These are phyloP conservation scores for Atherix ibis DNA, from an alignment of 2,888 invertebrate species.

Conservation along the genomic window DNA sequence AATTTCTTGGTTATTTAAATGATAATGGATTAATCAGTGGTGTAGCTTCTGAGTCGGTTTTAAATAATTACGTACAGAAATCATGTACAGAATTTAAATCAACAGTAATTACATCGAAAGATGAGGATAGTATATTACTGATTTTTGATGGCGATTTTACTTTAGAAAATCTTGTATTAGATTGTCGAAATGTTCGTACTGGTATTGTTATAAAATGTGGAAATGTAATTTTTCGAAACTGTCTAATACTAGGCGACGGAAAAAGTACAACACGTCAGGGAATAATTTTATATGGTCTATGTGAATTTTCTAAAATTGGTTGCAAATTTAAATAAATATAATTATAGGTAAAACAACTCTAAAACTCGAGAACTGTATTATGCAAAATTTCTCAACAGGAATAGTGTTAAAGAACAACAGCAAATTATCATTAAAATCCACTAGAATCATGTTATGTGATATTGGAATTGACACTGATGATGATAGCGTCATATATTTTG, in stretches of 20 bases:
- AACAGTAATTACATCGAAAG: constrained; percentile 27
- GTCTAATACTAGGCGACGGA: constrained; percentile 35
- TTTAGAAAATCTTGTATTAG: constrained; percentile 38
- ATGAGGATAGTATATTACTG: constrained; percentile 37
- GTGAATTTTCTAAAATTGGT: too few species aligned
- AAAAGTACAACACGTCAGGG: constrained; percentile 38
- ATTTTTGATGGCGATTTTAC: constrained; percentile 36
- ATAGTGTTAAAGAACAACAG: constrained; percentile 33
- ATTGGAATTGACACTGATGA: constrained; percentile 20
- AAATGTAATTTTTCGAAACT: constrained; percentile 34
- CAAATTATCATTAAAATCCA: constrained; percentile 21
- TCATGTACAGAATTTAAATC: background rate
- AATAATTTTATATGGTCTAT: constrained; percentile 32
- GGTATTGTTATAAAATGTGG: constrained; percentile 38
- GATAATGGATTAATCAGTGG: constrained; percentile 33
- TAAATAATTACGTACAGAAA: constrained; percentile 12
- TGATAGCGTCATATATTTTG: constrained; percentile 33
- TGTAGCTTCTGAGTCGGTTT: constrained; percentile 11
- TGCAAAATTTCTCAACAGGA: constrained; percentile 38
- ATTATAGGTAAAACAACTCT: too few species aligned
- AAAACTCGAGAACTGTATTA: constrained; percentile 34
- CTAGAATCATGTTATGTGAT: constrained; percentile 21
- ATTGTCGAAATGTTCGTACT: constrained; percentile 36
- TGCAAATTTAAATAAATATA: too few species aligned
- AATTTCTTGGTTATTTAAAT: constrained; percentile 36